Percentiles rank a stretch among this genome's conserved stretches.
Evolutionary conservation across 2,888 invertebrate species (phyloP).

Genomic region (Acleris emargana): DNA sequence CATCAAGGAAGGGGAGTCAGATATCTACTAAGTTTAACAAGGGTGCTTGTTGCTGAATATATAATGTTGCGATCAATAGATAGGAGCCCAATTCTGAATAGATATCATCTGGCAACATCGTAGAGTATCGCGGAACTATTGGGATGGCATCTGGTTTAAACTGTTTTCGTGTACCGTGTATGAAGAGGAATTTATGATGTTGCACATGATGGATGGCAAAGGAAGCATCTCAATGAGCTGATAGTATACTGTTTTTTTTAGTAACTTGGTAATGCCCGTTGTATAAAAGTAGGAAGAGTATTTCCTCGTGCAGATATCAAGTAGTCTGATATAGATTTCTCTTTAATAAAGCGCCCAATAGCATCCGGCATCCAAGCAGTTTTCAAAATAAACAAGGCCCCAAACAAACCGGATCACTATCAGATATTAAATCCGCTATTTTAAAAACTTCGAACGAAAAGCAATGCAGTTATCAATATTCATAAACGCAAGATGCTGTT

Average conservation of each 20-base stretch:
- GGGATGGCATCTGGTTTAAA: neutral
- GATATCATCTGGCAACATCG: slow-evolving; percentile 24
- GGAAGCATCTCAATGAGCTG: no score
- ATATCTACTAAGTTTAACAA: slow-evolving; percentile 70
- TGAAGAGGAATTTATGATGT: no score
- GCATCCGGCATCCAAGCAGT: slow-evolving; percentile 31
- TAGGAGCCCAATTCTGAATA: slow-evolving; percentile 45
- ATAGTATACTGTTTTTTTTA: no score
- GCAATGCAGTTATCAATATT: slow-evolving; percentile 77
- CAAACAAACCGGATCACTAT: slow-evolving; percentile 54
- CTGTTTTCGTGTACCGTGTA: neutral
- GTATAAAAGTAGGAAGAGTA: no score
- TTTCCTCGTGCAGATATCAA: neutral
- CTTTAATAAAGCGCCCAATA: slow-evolving; percentile 14
- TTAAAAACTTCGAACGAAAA: slow-evolving; percentile 70
- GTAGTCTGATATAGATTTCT: neutral
- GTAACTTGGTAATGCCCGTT: no score
- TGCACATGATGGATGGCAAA: no score
- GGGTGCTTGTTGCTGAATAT: slow-evolving; percentile 75
- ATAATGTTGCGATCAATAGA: slow-evolving; percentile 71
- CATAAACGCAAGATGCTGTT: slow-evolving; percentile 71
- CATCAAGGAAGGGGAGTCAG: slow-evolving; percentile 59
- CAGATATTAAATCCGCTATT: slow-evolving; percentile 65
- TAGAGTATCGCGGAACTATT: slow-evolving; percentile 4
- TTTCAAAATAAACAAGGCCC: slow-evolving; percentile 51